Conservation (phyloP, 2,888 invertebrate genomes). For the Lasioglossum leucozonium region DNA sequence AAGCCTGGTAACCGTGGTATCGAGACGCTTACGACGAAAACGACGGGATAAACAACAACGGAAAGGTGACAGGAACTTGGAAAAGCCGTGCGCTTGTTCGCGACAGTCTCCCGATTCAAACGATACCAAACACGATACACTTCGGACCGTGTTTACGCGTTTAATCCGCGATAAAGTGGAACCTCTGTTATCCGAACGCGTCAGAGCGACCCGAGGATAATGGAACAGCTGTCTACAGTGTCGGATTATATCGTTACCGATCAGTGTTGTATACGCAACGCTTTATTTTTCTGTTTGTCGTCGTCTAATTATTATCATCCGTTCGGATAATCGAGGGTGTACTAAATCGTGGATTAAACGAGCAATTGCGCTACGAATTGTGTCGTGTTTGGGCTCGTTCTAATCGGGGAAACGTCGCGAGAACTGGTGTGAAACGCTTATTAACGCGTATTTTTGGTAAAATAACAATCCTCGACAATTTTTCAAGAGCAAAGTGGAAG, state of each 20-base stretch:
- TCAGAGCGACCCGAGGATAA: no score
- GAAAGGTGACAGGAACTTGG: not conserved
- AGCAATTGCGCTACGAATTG: not conserved
- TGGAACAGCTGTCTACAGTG: no score
- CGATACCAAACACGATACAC: not conserved
- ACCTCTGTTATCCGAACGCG: not conserved
- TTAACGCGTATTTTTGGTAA: no score
- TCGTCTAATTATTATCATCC: no score
- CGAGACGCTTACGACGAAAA: not conserved
- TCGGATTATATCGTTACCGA: no score
- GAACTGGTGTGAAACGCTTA: not conserved
- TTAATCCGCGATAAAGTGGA: not conserved
- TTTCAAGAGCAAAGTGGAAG: not conserved
- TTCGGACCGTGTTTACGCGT: not conserved
- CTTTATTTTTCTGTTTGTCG: no score
- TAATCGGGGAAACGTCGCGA: not conserved
- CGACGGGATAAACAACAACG: not conserved
- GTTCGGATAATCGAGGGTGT: not conserved
- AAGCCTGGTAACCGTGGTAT: not conserved
- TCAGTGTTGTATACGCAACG: no score
- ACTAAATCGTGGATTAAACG: no score
- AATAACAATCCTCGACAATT: not conserved
- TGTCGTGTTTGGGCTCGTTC: not conserved
- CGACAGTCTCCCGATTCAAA: not conserved
- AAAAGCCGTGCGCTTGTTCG: not conserved